phyloP scores from a whole-genome alignment of 2,113 vertebrate species.

The Apodemus speciosus region DNA sequence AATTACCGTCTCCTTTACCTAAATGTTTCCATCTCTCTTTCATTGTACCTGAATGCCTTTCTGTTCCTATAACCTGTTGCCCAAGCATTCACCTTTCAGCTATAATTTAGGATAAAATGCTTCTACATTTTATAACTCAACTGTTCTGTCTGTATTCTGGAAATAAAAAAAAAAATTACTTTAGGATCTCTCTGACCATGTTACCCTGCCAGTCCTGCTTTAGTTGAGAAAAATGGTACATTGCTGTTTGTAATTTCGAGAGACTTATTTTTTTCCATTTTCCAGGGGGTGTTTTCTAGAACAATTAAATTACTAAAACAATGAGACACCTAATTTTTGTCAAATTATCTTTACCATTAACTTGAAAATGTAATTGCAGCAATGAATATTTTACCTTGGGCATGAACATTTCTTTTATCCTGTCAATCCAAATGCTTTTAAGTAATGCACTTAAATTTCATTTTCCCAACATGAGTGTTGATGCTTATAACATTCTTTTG shows the following conservation, averaged over 20 bases:
- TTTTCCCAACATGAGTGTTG: conserved; percentile 56
- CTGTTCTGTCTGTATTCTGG: conserved; percentile 26
- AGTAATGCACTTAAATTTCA: conserved; percentile 59
- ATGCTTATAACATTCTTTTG: conserved; percentile 38
- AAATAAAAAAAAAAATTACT: conserved; percentile 53
- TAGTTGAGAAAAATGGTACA: conserved; percentile 49
- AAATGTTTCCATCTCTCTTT: not conserved
- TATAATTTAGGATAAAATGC: conserved; percentile 4
- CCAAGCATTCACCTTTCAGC: conserved; percentile 14
- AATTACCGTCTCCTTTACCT: not conserved
- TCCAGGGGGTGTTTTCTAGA: conserved; percentile 5
- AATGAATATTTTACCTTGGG: conserved; percentile 56
- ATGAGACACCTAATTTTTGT: conserved; percentile 62
- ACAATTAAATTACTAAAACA: conserved; percentile 56
- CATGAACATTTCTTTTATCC: conserved; percentile 23
- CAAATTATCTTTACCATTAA: conserved; percentile 63
- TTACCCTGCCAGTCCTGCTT: conserved; percentile 39
- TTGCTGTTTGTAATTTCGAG: conserved; percentile 64
- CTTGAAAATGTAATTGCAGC: conserved; percentile 58
- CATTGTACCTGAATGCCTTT: not conserved
- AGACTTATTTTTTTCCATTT: conserved; percentile 45
- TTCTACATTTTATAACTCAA: conserved; percentile 29
- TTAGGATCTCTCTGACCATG: conserved; percentile 11
- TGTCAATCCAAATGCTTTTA: conserved; percentile 56
- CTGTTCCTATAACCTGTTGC: not conserved